These are phyloP conservation scores for Conus ventricosus DNA, from an alignment of 1,140 invertebrate species.

Conservation along the genomic window DNA sequence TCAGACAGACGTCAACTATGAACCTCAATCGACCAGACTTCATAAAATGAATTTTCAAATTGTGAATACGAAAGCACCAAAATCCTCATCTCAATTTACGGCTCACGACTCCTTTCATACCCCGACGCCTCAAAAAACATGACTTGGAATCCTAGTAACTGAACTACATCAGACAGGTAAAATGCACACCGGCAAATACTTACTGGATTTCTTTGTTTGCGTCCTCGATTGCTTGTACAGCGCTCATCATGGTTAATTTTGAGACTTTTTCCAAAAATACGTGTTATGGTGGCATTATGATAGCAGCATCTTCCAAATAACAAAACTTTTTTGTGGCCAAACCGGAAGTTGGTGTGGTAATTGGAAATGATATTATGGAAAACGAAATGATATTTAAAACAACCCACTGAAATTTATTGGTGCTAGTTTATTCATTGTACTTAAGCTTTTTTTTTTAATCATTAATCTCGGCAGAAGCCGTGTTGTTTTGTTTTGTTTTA, in stretches of 20 bases:
- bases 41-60: background rate
- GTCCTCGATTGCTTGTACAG: conserved; percentile 33
- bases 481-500: background rate
- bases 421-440: background rate
- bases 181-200: conserved; percentile 20
- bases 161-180: background rate
- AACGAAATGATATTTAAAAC: background rate
- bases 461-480: background rate
- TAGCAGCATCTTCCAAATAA: conserved; percentile 17
- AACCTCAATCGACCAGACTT: background rate
- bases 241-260: conserved; percentile 29
- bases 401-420: background rate
- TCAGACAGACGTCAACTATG: background rate
- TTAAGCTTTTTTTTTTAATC: background rate
- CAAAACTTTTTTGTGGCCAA: conserved; percentile 4
- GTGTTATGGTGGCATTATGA: background rate
- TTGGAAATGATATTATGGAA: background rate
- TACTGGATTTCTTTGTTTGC: conserved; percentile 40
- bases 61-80: background rate
- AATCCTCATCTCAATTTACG: background rate
- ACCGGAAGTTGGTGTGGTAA: conserved; percentile 14
- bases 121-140: conserved; percentile 6
- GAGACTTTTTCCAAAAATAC: background rate
- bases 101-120: background rate
- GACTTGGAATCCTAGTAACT: conserved; percentile 5